phyloP scores from a whole-genome alignment of 2,797 vertebrate species.

The Galago senegalensis region DNA sequence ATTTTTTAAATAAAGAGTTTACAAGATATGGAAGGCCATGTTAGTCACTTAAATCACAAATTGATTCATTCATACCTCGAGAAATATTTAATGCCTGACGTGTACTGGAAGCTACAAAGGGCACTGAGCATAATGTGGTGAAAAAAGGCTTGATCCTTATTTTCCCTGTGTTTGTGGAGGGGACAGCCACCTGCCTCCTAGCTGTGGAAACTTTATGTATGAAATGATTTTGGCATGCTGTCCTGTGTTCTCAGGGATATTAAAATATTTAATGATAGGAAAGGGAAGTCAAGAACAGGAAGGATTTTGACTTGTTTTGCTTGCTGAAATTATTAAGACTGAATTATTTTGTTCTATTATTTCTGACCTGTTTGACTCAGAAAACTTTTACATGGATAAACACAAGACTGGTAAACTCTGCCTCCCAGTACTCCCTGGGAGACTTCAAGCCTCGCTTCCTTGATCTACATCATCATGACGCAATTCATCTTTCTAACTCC shows the following conservation, averaged over 20 bases:
- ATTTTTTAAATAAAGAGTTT: not conserved
- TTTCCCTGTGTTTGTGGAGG: not conserved
- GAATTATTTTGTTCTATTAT: not conserved
- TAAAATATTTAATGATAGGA: not conserved
- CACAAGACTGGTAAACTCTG: not conserved
- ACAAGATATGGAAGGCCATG: not conserved
- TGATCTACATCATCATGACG: not conserved
- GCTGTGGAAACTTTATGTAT: not conserved
- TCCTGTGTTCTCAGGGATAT: not conserved
- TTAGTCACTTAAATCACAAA: not conserved
- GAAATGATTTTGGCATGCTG: not conserved
- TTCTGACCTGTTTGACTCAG: slow-evolving; percentile 46
- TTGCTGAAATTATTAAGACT: slow-evolving; percentile 15
- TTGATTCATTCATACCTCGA: not conserved
- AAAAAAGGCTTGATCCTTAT: not conserved
- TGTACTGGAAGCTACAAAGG: too few species aligned
- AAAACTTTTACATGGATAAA: not conserved
- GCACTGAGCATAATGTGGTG: too few species aligned
- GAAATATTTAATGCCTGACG: not conserved
- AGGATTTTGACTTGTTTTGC: slow-evolving; percentile 48
- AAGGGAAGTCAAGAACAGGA: not conserved
- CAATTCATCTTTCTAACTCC: not conserved
- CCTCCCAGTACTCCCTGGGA: not conserved
- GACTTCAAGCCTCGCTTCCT: not conserved
- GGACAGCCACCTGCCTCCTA: not conserved